Base-by-base conservation (phyloP, 1,140 invertebrate species). In the Meloidogyne chitwoodi region DNA sequence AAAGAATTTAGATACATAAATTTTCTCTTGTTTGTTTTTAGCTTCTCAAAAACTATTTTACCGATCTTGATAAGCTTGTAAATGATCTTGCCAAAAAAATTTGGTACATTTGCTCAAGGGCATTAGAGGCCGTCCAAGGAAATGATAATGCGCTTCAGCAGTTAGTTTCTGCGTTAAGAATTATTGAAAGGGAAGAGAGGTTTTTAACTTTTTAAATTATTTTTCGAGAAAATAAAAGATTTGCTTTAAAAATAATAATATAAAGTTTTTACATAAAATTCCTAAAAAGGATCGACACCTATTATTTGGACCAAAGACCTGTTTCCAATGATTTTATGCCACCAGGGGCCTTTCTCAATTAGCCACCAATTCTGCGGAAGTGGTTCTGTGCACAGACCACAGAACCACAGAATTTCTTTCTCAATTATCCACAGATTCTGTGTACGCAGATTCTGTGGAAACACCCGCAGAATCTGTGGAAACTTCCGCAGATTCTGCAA, bases 101-200 rank as follows among this genome's bases (percentile, higher is more conserved):
- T 22, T 92, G 92, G 87, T 90, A 97, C 10, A 93, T 96, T 79
- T 87, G 98, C 26, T 92, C 92, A 72, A 90, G 95, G 76, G 94
- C 94, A 12, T 89, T 98, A 4, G 95, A 96, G 84, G 95, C 94
- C 6, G 94, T 98, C 0, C 90, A 94, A 6, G 95, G 95, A 83
- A 95, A 94, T 8, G 90, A 95, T 12, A 94, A 95, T 86, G 94
- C 98, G 87, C 96, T 96, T 0, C 94, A 93, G 1, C 91, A 96
- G 6, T 94, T 99, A 84, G 96, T 98, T 0, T 98, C 95, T 0
- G 95, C 94, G 0, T 87, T 99, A 5, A 90, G 96, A 78, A 97
- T 99, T 71, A 94, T 99, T 82, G 95, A 98, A 88, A 89, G 96
- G 77, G 96, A 99, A 89, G 95, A 98, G 85, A 94, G 93, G 88